Evolutionary conservation across 2,888 invertebrate genomes (phyloP), one percentile per base, ranked within the genome.

Genomic region (Steinernema hermaphroditum): DNA sequence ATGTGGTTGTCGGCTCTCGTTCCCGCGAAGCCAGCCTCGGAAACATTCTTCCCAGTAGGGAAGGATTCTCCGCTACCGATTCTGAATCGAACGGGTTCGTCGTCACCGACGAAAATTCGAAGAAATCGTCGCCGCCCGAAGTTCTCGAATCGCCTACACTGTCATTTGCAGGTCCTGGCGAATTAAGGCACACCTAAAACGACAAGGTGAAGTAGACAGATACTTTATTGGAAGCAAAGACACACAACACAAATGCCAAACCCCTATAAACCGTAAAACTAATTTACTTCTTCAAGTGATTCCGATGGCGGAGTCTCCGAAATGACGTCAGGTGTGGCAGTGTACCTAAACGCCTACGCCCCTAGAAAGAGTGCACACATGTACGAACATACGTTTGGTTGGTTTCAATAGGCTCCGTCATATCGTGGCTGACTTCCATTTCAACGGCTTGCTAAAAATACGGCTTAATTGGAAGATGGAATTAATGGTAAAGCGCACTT

Each of bases 281-380:
- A 62, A 32, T 62, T 62, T 62, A 62, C 62, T 62, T 62, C 62
- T 29, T 62, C 62, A 9, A 62, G 62, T 32, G 34, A 62, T 1
- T 29, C 29, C 32, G 62, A 62, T 6, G 62, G 62, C 32, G 62
- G 62, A 16, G 62, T 62, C 19, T 62, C 62, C 16, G 62, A 62
- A 16, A 12, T 14, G 16, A 62, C 19, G 16, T 24, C 62, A 9
- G 14, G 8, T 12, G 32, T 2, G 62, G 62, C 62, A 62, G 62
- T 62, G 27, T 1, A 27, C 1, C 32, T 12, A 32, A 29, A 62
- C 2, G 27, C 32, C 16, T 46, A 19, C 22, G 8, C 37, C 37
- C 37, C 37, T 37, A 46, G 12, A 32, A 32, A 16, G 6, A 29
- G 22, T 54, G 2, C 43, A 9, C 16, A 6, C 16, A 19, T 8